Base-by-base conservation (phyloP, 2,113 vertebrate genomes). In the Lasiurus borealis region DNA sequence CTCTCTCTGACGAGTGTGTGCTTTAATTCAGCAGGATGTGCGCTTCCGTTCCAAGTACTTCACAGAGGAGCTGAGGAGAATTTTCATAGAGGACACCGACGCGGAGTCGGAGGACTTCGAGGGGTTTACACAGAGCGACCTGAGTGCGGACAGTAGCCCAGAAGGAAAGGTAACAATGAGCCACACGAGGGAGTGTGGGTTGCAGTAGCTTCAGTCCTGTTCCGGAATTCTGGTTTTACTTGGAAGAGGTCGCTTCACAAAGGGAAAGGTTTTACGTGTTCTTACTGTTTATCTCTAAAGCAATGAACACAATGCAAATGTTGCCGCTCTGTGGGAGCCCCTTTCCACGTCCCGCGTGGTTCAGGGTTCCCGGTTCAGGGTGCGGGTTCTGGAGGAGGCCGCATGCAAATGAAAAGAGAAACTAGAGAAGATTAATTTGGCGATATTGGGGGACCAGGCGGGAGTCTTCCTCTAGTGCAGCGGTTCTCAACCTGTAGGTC, bases 41-140 rank as follows among this genome's bases (percentile, higher is more conserved):
- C 62, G 7, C 59, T 98, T 99, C 95, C 99, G 97, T 96, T 98
- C 99, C 89, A 98, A 98, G 69, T 98, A 98, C 85, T 99, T 99
- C 88, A 99, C 99, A 0, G 98, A 99, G 6, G 99, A 99, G 87
- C 98, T 99, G 84, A 98, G 78, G 36, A 98, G 91, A 85, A 98
- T 99, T 97, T 99, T 99, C 98, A 96, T 98, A n/a, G 99, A 99
- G 96, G 99, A 99, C 94, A 99, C 98, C 0, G 99, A 99, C 97
- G 99, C 99, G 34, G 99, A 99, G 94, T 97, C 36, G 0, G 99
- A 98, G 93, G 98, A 97, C 11, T 99, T 99, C 90, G 98, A 99
- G 98, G 99, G 99, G 8, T 99, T 99, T 46, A 13, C 96, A 10
- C 97, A 97, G 94, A 98, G 92, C 0, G 98, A 97, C 59, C 96